These are phyloP conservation scores for Artemia sinica DNA, from an alignment of 2,888 invertebrate genomes.

Conservation along the genomic window DNA sequence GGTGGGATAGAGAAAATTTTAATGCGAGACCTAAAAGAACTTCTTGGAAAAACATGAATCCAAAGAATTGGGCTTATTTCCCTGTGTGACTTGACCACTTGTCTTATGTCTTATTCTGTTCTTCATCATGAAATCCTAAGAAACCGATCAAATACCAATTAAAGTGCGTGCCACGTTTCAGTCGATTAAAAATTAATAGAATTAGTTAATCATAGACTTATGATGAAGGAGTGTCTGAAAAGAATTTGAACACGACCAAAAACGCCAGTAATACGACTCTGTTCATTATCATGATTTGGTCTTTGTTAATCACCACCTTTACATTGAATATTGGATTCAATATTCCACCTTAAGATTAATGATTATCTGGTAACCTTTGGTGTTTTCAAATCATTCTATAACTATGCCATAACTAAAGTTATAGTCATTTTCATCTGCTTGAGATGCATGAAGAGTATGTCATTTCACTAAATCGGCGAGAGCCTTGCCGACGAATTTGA, in stretches of 20 bases:
- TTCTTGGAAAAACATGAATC: no score
- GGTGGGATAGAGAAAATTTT: no score
- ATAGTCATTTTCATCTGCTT: neutral
- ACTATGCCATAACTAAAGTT: neutral
- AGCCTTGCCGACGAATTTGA: neutral
- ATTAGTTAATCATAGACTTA: no score
- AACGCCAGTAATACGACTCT: slow-evolving; percentile 8
- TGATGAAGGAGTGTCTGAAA: no score
- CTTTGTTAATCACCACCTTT: slow-evolving; percentile 13
- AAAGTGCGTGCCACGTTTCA: no score
- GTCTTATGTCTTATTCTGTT: no score
- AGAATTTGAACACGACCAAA: slow-evolving; percentile 8
- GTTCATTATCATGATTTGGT: slow-evolving; percentile 11
- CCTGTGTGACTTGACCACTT: no score
- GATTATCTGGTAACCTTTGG: slow-evolving; percentile 11
- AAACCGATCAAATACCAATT: no score
- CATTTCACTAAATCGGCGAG: neutral
- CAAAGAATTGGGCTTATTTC: no score
- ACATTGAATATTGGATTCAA: neutral
- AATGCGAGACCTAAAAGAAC: no score
- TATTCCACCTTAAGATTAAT: slow-evolving; percentile 12
- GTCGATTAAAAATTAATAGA: no score
- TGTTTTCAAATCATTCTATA: neutral
- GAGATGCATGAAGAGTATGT: slow-evolving; percentile 12
- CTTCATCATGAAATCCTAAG: no score